Base-by-base conservation (phyloP, 2,888 invertebrate genomes). In the Apodemia duryi region DNA sequence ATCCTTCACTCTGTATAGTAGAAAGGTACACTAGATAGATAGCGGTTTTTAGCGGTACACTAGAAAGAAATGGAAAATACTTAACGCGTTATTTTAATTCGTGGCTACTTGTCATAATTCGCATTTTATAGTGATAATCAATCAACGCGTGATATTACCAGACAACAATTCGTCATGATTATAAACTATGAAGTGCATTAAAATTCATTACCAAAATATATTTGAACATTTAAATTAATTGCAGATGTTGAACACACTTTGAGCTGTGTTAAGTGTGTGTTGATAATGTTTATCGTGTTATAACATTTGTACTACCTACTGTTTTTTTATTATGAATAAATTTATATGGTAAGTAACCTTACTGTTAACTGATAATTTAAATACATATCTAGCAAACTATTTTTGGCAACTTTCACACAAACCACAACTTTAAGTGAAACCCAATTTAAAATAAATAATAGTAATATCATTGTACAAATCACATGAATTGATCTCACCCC, bases 51-150 rank as follows among this genome's bases (percentile, higher is more conserved):
- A 21, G 38, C 7, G 7, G 6, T 7, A 21, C 21, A 21, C 7
- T 1, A 38, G 6, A 38, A 38, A 38, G 1, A 38, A 38, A 6
- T 38, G 6, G 5, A 38, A 38, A 38, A 7, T 4, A 35, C 6
- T 35, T 35, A 35, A 35, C 35, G 35, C 7, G 1, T 38, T 1
- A 5, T 38, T 38, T 43, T 3, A 10, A 43, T 43, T 43, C 43
- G 10, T 43, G 43, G 43, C 43, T 43, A 46, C 13, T 46, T 13
- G 13, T 46, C n/a, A 66, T 63, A 65, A 57, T 46, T 62, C 65
- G 65, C 29, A 54, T 54, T 10, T 54, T 28, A 11, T 29, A 21
- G 29, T 28, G 28, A 13, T 54, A 3, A 54, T 7, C 21, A 54
- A 54, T 10, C 10, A 54, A 29, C 10, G 10, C 9, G 46, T 49